Evolutionary conservation across 2,113 vertebrate species (phyloP).

Genomic region (Sclerurus mexicanus): DNA sequence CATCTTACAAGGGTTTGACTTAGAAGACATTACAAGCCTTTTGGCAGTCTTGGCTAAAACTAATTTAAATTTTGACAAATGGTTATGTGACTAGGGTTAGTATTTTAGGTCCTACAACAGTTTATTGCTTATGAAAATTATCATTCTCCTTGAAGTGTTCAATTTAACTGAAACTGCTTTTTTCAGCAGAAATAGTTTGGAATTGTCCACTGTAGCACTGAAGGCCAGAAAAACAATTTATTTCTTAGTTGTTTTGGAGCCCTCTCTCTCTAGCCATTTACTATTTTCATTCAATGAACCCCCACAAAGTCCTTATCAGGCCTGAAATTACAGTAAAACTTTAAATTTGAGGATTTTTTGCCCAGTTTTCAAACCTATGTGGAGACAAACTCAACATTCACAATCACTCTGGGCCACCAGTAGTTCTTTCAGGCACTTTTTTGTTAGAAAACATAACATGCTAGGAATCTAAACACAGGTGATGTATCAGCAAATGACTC

Average conservation of each 20-base stretch:
- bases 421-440: neutral
- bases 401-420: neutral
- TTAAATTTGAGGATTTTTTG: neutral
- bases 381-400: neutral
- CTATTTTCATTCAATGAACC: neutral
- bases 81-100: neutral
- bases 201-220: neutral
- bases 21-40: neutral
- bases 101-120: neutral
- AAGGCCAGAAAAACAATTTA: neutral
- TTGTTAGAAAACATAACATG: neutral
- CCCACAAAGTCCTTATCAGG: neutral
- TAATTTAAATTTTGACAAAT: neutral
- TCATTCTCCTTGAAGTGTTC: neutral
- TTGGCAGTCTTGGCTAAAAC: neutral
- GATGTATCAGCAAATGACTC: slow-evolving; percentile 23
- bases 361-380: neutral
- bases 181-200: neutral
- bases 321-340: neutral
- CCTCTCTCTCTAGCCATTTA: neutral
- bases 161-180: neutral
- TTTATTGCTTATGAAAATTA: neutral
- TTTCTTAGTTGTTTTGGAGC: neutral
- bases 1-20: neutral
- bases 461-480: slow-evolving; percentile 50